A percentile compares a stretch with the other conserved stretches of the same genome.
These are phyloP conservation scores for Otolemur crassicaudatus DNA, from an alignment of 2,797 vertebrate genomes.

Conservation along the genomic window DNA sequence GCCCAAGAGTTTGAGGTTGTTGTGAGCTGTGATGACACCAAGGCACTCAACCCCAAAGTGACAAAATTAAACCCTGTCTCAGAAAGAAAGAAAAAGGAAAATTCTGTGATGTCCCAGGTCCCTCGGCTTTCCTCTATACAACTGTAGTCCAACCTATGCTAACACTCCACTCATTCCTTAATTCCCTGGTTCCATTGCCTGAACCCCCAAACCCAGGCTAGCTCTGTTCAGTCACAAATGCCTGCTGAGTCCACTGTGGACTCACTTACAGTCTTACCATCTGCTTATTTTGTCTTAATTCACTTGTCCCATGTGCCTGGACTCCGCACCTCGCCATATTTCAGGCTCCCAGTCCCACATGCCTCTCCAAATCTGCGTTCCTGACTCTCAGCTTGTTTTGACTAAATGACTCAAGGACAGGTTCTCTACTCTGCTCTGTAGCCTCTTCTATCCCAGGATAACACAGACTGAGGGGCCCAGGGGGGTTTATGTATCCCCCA, in stretches of 20 bases:
- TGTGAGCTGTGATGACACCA: too few species aligned
- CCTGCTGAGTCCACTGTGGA: neutral
- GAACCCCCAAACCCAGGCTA: neutral
- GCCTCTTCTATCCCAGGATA: neutral
- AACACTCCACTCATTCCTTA: neutral
- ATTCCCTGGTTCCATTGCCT: neutral
- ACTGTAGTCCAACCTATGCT: neutral
- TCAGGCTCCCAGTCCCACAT: neutral
- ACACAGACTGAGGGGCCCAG: neutral
- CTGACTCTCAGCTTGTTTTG: neutral
- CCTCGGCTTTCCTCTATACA: neutral
- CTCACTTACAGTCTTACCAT: neutral
- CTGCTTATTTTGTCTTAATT: neutral
- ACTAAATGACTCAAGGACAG: neutral
- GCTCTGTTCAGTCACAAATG: neutral
- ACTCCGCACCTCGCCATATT: neutral
- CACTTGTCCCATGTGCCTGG: neutral
- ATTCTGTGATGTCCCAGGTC: neutral
- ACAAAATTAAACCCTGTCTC: too few species aligned
- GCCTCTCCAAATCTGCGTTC: neutral
- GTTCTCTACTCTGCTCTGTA: neutral
- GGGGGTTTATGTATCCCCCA: neutral
- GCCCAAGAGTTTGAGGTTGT: too few species aligned
- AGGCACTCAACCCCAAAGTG: too few species aligned
- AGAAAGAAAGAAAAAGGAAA: neutral